Percentiles rank a stretch among this genome's conserved stretches.
phyloP scores from a whole-genome alignment of 2,888 invertebrate genomes.

The Diabrotica balteata region DNA sequence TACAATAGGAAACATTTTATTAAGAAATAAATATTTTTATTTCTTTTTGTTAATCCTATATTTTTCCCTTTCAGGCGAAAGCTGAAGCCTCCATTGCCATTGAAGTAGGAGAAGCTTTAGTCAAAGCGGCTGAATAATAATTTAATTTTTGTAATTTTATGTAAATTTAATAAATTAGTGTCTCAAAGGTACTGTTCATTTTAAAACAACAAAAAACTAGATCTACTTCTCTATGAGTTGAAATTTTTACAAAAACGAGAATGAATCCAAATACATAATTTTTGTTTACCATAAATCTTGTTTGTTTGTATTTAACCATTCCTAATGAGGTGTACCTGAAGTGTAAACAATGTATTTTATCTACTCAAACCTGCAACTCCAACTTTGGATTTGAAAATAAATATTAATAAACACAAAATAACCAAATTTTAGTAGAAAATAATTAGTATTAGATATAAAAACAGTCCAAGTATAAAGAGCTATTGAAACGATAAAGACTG shows the following conservation, averaged over 20 bases:
- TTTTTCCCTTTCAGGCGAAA: constrained; percentile 64
- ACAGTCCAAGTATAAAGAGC: too few relatives aligned
- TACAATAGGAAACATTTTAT: neutral
- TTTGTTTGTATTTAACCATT: neutral
- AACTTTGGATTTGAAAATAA: too few relatives aligned
- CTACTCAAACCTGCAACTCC: too few relatives aligned
- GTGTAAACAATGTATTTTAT: neutral
- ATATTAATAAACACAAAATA: too few relatives aligned
- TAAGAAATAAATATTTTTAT: neutral
- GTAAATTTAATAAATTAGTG: constrained; percentile 29
- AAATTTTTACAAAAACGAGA: neutral
- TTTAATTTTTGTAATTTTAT: constrained; percentile 36
- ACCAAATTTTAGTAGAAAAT: too few relatives aligned
- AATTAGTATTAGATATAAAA: too few relatives aligned
- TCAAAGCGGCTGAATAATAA: constrained; percentile 77
- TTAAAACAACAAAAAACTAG: neutral
- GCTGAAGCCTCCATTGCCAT: constrained; percentile 94
- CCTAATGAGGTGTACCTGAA: neutral
- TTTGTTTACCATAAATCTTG: neutral
- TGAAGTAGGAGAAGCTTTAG: constrained; percentile 93
- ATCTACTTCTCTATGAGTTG: neutral
- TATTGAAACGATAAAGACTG: too few relatives aligned
- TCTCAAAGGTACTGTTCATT: neutral
- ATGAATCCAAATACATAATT: neutral
- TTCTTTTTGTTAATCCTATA: neutral